Conservation (phyloP, 2,113 vertebrate genomes). For the Ancistrus triradiatus region DNA sequence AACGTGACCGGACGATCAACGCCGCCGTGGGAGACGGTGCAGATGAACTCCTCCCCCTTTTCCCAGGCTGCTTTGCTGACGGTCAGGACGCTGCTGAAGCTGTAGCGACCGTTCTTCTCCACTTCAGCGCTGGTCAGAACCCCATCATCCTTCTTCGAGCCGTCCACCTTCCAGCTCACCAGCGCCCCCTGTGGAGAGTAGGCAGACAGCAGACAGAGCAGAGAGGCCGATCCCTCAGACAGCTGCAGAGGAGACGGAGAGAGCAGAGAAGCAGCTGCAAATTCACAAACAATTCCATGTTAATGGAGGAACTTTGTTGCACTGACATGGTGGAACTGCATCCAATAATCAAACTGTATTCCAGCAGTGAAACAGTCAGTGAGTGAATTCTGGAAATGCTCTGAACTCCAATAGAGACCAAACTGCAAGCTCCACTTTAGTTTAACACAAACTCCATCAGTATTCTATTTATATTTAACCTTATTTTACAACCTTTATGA, state of each 20-base stretch:
- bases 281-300: not conserved
- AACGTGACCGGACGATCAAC: constrained; percentile 18
- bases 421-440: no score
- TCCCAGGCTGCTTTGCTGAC: constrained; percentile 43
- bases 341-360: no score
- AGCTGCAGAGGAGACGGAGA: constrained; percentile 27
- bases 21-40: constrained; percentile 43
- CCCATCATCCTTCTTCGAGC: not conserved
- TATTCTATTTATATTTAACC: no score
- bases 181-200: constrained; percentile 34
- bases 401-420: no score
- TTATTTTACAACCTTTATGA: no score
- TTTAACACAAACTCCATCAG: no score
- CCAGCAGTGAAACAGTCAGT: no score
- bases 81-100: constrained; percentile 48
- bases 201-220: constrained; percentile 41
- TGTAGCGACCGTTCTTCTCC: constrained; percentile 44
- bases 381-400: no score
- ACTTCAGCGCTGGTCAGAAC: constrained; percentile 41
- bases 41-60: constrained; percentile 23
- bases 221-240: constrained; percentile 8
- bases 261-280: constrained; percentile 35
- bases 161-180: constrained; percentile 19
- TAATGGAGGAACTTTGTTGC: no score
- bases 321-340: no score